Evolutionary conservation across 2,113 vertebrate species (phyloP).

Genomic region (Cairina moschata): DNA sequence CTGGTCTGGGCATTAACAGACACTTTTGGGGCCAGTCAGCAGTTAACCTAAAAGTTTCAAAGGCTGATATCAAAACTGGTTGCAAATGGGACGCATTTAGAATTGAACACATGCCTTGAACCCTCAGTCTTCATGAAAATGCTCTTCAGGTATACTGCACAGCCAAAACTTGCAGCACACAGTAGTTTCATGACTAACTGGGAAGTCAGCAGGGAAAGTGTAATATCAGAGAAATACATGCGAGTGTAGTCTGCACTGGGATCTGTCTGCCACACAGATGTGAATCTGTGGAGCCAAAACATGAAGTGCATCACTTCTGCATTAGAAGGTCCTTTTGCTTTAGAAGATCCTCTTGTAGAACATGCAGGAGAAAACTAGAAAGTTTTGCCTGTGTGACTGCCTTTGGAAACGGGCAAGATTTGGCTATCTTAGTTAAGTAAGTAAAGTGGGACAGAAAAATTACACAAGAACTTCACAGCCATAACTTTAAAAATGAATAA

Average conservation of each 20-base stretch:
- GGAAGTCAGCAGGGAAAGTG: neutral
- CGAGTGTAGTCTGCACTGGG: rapidly evolving
- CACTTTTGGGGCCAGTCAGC: neutral
- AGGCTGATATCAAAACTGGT: neutral
- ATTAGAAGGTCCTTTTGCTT: neutral
- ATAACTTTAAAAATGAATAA: neutral
- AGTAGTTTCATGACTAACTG: neutral
- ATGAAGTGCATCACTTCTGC: neutral
- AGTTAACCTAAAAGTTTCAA: neutral
- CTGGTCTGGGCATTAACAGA: neutral
- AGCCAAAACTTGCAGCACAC: neutral
- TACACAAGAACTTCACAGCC: neutral
- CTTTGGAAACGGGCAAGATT: neutral
- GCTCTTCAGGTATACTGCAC: neutral
- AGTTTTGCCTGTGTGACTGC: neutral
- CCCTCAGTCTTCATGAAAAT: neutral
- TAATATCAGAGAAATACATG: neutral
- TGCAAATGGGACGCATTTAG: neutral
- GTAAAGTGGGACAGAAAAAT: neutral
- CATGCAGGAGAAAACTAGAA: neutral
- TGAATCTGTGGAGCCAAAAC: neutral
- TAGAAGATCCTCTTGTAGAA: neutral
- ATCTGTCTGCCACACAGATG: neutral
- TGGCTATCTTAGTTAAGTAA: neutral
- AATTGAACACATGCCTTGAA: neutral